These are phyloP conservation scores for Oscheius myriophilus DNA, from an alignment of 2,888 invertebrate genomes.

Conservation along the genomic window DNA sequence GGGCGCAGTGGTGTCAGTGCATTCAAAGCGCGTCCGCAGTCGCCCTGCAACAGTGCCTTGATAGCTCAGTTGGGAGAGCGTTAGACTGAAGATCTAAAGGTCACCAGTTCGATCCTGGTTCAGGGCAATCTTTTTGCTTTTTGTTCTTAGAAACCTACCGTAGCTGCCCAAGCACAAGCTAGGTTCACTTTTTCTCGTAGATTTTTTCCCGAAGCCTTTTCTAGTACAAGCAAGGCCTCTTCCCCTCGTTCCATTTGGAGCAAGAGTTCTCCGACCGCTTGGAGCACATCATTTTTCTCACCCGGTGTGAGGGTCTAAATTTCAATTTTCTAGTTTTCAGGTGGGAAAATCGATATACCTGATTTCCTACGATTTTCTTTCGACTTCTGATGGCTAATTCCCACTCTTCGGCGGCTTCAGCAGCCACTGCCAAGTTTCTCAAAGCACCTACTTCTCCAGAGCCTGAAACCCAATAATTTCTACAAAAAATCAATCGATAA, in stretches of 20 bases:
- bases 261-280: slow-evolving; percentile 14
- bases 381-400: slow-evolving; percentile 16
- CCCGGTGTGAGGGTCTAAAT: not conserved
- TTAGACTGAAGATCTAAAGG: slow-evolving; percentile 66
- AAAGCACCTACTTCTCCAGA: not conserved
- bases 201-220: slow-evolving; percentile 1
- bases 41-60: slow-evolving; percentile 7
- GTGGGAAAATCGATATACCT: not conserved
- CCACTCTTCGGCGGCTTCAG: slow-evolving; percentile 21
- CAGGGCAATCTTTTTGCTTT: slow-evolving; percentile 36
- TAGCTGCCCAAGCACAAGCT: slow-evolving; percentile 9
- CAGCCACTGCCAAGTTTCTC: slow-evolving; percentile 18
- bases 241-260: slow-evolving; percentile 19
- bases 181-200: slow-evolving; percentile 12
- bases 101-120: slow-evolving; percentile 61
- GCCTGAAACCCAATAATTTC: not conserved
- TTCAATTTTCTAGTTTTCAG: too few species aligned
- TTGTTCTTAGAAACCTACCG: slow-evolving; percentile 6
- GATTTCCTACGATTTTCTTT: not conserved
- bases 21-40: slow-evolving; percentile 5
- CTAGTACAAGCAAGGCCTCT: slow-evolving; percentile 17
- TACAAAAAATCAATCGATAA: not conserved
- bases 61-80: slow-evolving; percentile 63
- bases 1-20: slow-evolving; percentile 10
- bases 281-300: slow-evolving; percentile 17